Evolutionary conservation across 2,113 vertebrate species (phyloP), one percentile per base, ranked within the genome.

Genomic region (Notothenia coriiceps): DNA sequence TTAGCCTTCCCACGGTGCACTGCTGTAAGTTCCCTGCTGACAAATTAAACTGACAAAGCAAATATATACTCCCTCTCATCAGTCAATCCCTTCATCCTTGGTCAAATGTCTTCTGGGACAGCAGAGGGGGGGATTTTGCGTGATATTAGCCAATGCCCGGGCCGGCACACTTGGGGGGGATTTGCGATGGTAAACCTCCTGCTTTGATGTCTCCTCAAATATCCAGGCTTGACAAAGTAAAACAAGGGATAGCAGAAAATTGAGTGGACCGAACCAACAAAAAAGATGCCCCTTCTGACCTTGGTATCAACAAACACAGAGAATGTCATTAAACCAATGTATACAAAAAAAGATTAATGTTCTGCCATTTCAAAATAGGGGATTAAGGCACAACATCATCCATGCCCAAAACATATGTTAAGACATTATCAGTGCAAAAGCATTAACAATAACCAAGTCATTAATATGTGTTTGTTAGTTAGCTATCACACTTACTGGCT

Each of bases 51-150:
- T 88, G 80, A 87, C 87, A 84, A 79, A 75, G 82, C 75, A 91
- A 91, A 92, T 85, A 90, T 84, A 93, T 64, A 88, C 77, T 86
- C 84, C 70, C 85, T 86, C 82, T 88, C 77, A 77, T 88, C 85
- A 84, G 82, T 86, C 90, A 87, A 69, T 91, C 88, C 80, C 83
- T 91, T 88, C 86, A 88, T 89, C 86, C 86, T 74, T 81, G 79
- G 71, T 82, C 82, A 79, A 83, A 57, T 62, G 86, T 89, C 87
- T 91, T 87, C 25, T 82, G 85, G 88, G 84, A 87, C n/a, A 82
- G 79, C 76, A 72, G 73, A 74, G 64, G 70, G 79, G 79, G 72
- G 85, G 82, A 88, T 91, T 91, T 80, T 74, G 68, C 57, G 64
- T 77, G 79, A 88, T 91, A 90, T 91, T 88, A 91, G 86, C 81